Evolutionary conservation across 2,888 invertebrate species (phyloP), one percentile per base, ranked within the genome.

Genomic region (Volucella inflata): DNA sequence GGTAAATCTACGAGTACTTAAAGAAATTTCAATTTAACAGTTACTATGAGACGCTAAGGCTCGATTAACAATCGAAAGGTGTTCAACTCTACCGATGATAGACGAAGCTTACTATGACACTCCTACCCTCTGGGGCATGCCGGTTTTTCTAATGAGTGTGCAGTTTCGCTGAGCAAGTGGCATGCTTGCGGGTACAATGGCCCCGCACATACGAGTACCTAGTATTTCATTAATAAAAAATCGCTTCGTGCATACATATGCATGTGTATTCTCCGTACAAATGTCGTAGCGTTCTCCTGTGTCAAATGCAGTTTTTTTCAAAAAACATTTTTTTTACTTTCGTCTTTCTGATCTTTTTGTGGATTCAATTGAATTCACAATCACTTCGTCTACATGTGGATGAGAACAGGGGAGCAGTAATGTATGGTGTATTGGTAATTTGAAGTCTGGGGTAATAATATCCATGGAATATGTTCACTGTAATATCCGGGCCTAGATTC

Each of bases 401-500:
- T 40, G 17, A 46, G 55, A 38, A n/a, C 55, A 70, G 44, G 55
- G 62, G 48, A 30, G 44, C 60, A 55, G 14, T 3, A 30, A 11
- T 14, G 17, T 48, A 44, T 68, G 17, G 21, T 65, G 38, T 71
- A 77, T 77, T 78, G 78, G 82, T 78, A 78, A 78, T 78, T 83
- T 53, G 70, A 84, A 60, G 75, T 71, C 84, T 80, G 75, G 70
- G 65, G 84, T 84, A 84, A 84, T 55, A 71, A 51, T 38, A 84
- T 80, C 68, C 72, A 30, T 59, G 46, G 16, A 53, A 42, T 53
- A 78, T 62, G 62, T 55, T 50, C 38, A 17, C 64, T 67, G 51
- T 62, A 44, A 60, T 71, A 82, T 84, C 74, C 80, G 65, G 80
- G 53, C 55, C 75, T 72, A 65, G 80, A 75, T 68, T 79, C 57